Percentiles rank a stretch among this genome's conserved stretches.
Conservation (phyloP, 35 echinoderm and acorn worm species). For the Lytechinus variegatus region DNA sequence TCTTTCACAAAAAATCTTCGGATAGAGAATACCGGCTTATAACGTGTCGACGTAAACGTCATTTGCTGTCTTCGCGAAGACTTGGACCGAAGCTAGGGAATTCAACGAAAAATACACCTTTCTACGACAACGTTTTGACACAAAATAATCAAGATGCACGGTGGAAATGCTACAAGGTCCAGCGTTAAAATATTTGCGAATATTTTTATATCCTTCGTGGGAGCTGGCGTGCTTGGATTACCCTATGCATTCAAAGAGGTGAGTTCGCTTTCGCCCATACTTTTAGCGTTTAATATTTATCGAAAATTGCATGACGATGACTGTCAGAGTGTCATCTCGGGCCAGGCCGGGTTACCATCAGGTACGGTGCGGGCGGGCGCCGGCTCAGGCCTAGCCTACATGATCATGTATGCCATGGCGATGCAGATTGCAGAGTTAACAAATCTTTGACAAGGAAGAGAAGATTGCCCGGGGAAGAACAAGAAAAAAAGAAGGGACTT, state of each 20-base stretch:
- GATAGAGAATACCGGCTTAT: not conserved
- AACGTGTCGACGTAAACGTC: not conserved
- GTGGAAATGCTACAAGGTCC: constrained; percentile 53
- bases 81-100: too few relatives aligned
- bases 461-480: too few relatives aligned
- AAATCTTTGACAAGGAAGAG: too few relatives aligned
- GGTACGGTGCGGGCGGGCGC: too few relatives aligned
- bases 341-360: too few relatives aligned
- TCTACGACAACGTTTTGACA: not conserved
- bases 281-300: not conserved
- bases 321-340: too few relatives aligned
- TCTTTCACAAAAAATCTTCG: not conserved
- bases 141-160: constrained; percentile 77
- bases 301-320: too few relatives aligned
- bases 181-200: constrained; percentile 90
- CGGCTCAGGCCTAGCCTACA: too few relatives aligned
- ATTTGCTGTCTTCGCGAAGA: not conserved
- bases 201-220: constrained; percentile 93
- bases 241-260: constrained; percentile 97
- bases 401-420: too few relatives aligned
- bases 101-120: not conserved
- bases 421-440: too few relatives aligned
- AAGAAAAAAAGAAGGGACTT: too few relatives aligned
- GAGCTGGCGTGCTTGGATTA: constrained; percentile 86
- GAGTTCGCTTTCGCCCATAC: not conserved